Percentiles rank a stretch among this genome's conserved stretches.
phyloP scores from a whole-genome alignment of 2,797 vertebrate species.

The Orientallactaga sibirica region DNA sequence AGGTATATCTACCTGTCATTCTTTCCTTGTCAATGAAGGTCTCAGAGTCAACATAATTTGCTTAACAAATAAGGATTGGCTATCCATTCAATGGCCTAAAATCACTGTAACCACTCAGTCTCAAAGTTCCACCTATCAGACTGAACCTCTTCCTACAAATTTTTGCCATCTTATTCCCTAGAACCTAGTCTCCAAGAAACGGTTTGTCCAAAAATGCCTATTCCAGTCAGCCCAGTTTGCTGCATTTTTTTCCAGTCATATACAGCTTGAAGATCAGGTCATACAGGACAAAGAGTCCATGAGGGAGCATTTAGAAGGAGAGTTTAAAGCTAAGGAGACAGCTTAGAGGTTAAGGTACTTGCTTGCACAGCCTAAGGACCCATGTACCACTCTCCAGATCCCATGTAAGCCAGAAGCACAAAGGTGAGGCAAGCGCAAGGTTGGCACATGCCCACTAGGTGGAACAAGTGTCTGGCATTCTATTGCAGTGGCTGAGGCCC shows the following conservation, averaged over 20 bases:
- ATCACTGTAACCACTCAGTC: too few relatives aligned
- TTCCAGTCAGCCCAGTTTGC: neutral
- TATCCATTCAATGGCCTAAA: neutral
- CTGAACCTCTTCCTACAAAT: neutral
- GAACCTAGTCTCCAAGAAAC: neutral
- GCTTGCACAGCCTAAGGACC: too few relatives aligned
- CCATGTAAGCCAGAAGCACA: too few relatives aligned
- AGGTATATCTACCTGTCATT: neutral
- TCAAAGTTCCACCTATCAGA: neutral
- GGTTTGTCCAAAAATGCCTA: neutral
- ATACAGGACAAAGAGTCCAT: neutral
- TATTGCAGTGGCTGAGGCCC: too few relatives aligned
- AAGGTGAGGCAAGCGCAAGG: too few relatives aligned
- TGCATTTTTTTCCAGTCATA: neutral
- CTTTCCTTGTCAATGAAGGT: neutral
- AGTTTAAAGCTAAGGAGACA: too few relatives aligned
- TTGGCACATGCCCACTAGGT: too few relatives aligned
- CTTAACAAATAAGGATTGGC: neutral
- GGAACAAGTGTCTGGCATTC: too few relatives aligned
- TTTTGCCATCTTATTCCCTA: neutral
- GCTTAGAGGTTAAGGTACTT: too few relatives aligned
- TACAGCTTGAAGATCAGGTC: neutral
- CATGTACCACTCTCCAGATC: too few relatives aligned
- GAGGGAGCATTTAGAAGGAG: neutral
- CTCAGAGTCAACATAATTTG: neutral